Evolutionary conservation across 2,888 invertebrate genomes (phyloP).

Genomic region (Rugalucina vietnamica): DNA sequence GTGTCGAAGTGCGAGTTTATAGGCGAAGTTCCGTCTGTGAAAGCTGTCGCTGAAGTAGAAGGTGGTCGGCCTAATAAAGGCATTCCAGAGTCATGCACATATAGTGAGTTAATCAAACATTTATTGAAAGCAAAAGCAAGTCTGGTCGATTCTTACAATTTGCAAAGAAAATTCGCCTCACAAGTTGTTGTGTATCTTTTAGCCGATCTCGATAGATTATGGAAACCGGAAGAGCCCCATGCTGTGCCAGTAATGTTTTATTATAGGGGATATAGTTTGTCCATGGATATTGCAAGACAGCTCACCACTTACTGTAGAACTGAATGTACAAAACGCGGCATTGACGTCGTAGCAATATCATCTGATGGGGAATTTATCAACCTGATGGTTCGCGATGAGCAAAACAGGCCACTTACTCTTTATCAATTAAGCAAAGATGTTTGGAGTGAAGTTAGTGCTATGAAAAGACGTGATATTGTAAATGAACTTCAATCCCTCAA

Average conservation of each 20-base stretch:
- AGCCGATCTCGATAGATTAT: constrained; percentile 43
- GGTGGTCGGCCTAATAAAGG: not conserved
- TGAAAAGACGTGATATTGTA: not conserved
- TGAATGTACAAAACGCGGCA: not conserved
- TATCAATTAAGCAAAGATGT: constrained; percentile 36
- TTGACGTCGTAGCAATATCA: constrained; percentile 17
- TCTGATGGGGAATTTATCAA: constrained; percentile 36
- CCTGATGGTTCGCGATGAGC: constrained; percentile 24
- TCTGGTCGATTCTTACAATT: constrained; percentile 18
- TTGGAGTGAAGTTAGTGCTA: constrained; percentile 13
- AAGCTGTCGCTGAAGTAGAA: no score
- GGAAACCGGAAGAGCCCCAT: constrained; percentile 43
- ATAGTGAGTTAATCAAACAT: constrained; percentile 6
- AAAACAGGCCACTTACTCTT: constrained; percentile 18
- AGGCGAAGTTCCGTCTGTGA: constrained; percentile 33
- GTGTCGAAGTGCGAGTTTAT: constrained; percentile 3
- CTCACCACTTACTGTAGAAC: constrained; percentile 12
- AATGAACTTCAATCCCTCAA: not conserved
- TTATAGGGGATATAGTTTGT: constrained; percentile 40
- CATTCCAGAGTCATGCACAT: not conserved
- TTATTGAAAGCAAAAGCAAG: not conserved
- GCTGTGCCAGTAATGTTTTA: constrained; percentile 40
- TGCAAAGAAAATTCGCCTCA: constrained; percentile 27
- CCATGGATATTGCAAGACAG: constrained; percentile 28
- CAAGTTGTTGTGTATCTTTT: constrained; percentile 44